A percentile compares a stretch with the other conserved stretches of the same genome.
Conservation (phyloP, 2,113 vertebrate genomes). For the Falco punctatus region DNA sequence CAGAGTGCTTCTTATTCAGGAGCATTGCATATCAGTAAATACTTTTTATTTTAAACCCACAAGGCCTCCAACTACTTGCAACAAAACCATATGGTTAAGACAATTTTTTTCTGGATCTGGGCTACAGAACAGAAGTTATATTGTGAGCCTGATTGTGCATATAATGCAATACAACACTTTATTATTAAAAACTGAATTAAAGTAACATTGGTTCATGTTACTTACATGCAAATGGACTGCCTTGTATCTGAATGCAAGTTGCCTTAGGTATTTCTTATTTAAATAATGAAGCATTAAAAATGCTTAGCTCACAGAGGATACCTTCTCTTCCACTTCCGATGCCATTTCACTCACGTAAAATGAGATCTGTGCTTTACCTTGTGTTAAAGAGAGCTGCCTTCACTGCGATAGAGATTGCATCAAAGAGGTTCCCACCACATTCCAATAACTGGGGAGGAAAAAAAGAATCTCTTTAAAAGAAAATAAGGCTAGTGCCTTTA, state of each 20-base stretch:
- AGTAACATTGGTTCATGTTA: not conserved
- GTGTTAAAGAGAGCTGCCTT: conserved; percentile 99
- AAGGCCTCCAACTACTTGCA: not conserved
- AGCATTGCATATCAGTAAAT: not conserved
- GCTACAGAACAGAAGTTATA: not conserved
- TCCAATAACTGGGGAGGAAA: conserved; percentile 85
- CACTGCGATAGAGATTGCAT: conserved; percentile 91
- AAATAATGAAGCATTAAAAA: not conserved
- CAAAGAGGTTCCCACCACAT: conserved; percentile 95
- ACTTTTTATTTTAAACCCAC: not conserved
- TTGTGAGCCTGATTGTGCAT: not conserved
- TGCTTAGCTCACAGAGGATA: not conserved
- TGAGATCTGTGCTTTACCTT: conserved; percentile 78
- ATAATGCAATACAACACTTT: not conserved
- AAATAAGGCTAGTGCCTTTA: not conserved
- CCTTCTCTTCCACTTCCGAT: not conserved
- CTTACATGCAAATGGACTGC: not conserved
- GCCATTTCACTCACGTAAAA: not conserved
- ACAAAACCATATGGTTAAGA: not conserved
- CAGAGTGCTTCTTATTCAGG: not conserved
- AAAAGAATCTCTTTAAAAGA: not conserved
- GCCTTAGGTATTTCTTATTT: not conserved
- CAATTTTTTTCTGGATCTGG: not conserved
- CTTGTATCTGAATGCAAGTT: not conserved
- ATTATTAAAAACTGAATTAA: not conserved